phyloP scores from a whole-genome alignment of 2,888 invertebrate genomes.

The Caenorhabditis becei region DNA sequence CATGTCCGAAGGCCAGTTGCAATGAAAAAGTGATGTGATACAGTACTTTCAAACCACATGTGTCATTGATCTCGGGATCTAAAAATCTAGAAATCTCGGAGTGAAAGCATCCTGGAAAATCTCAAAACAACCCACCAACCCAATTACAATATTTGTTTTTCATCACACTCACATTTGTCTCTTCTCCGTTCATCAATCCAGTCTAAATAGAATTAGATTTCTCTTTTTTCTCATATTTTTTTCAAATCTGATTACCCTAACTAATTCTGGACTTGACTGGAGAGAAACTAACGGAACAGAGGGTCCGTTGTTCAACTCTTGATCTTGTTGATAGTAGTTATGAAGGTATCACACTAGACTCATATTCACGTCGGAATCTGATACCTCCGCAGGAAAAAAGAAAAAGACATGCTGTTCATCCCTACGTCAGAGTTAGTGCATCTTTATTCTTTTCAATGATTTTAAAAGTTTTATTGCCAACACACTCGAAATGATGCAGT shows the following conservation, averaged over 20 bases:
- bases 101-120: slow-evolving; percentile 5
- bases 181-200: slow-evolving; percentile 11
- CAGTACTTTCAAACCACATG: neutral
- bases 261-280: no score
- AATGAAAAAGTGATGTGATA: no score
- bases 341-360: slow-evolving; percentile 9
- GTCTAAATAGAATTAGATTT: slow-evolving; percentile 12
- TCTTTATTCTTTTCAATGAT: slow-evolving; percentile 31
- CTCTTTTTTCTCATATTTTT: neutral
- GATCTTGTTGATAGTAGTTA: slow-evolving; percentile 17
- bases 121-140: slow-evolving; percentile 15
- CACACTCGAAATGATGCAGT: slow-evolving; percentile 11
- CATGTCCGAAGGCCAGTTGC: no score
- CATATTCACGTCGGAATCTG: slow-evolving; percentile 43
- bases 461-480: slow-evolving; percentile 28
- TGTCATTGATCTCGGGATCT: neutral
- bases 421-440: slow-evolving; percentile 37
- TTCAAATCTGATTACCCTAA: neutral
- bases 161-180: slow-evolving; percentile 1
- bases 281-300: no score
- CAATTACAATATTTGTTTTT: slow-evolving; percentile 32
- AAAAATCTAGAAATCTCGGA: neutral
- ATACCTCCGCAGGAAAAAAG: slow-evolving; percentile 31
- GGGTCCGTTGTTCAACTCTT: slow-evolving; percentile 8
- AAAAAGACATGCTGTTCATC: slow-evolving; percentile 41